Evolutionary conservation across 1,140 invertebrate genomes (phyloP).

Genomic region (Zaprionus inermis): DNA sequence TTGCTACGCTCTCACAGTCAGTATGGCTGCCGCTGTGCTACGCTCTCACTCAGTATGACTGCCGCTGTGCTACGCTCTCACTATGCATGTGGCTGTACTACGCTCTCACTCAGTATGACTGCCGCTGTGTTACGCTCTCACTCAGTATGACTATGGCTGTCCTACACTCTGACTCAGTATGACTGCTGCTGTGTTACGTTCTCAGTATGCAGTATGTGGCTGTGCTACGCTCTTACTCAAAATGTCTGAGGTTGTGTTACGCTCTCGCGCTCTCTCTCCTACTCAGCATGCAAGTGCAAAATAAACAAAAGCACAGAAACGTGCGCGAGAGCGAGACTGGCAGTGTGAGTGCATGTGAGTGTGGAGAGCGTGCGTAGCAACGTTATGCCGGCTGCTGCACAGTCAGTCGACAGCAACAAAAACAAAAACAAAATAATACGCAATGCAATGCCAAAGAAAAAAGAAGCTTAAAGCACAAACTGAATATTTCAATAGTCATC

Average conservation of each 20-base stretch:
- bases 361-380: background rate
- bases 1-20: background rate
- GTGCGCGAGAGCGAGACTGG: constrained; percentile 52
- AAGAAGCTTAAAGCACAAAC: constrained; percentile 51
- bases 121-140: background rate
- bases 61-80: background rate
- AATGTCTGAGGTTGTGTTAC: background rate
- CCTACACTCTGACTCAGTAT: too few relatives aligned
- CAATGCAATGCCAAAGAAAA: constrained; percentile 26
- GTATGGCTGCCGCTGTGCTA: background rate
- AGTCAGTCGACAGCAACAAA: constrained; percentile 34
- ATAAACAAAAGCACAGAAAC: constrained; percentile 71
- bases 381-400: constrained; percentile 50
- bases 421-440: constrained; percentile 58
- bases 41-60: background rate
- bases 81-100: too few relatives aligned
- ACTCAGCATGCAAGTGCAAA: constrained; percentile 42
- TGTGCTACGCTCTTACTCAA: too few relatives aligned
- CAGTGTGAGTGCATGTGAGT: background rate
- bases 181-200: background rate
- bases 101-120: background rate
- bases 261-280: background rate
- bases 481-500: constrained; percentile 68
- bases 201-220: too few relatives aligned
- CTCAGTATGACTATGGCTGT: background rate